Conservation (phyloP, 2,113 vertebrate species). For the Tretioscincus oriximinensis region DNA sequence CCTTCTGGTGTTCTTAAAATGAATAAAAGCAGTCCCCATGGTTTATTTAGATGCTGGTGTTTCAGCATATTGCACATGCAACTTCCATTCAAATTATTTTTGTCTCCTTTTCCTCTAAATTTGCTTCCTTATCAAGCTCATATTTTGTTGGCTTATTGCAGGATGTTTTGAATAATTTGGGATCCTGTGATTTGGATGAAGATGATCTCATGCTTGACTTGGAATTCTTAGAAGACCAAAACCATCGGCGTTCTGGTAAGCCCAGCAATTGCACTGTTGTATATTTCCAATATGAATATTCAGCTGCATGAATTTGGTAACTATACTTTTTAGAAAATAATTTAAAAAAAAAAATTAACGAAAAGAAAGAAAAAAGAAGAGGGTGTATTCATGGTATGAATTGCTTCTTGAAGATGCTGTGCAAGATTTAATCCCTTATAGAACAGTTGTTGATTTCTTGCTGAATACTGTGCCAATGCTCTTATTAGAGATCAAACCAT, state of each 20-base stretch:
- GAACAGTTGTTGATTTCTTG: constrained; percentile 10
- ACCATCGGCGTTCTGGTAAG: constrained; percentile 84
- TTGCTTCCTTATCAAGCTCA: constrained; percentile 7
- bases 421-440: neutral
- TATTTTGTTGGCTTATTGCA: constrained; percentile 22
- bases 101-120: neutral
- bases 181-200: constrained; percentile 96
- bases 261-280: neutral
- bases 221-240: constrained; percentile 92
- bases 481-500: neutral
- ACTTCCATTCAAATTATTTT: neutral
- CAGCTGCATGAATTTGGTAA: neutral
- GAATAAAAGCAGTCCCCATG: neutral
- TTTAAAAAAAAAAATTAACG: neutral
- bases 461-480: neutral
- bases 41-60: neutral
- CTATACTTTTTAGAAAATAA: constrained; percentile 19
- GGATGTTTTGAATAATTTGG: constrained; percentile 95
- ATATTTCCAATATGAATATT: neutral
- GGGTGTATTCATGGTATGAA: constrained; percentile 18
- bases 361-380: neutral
- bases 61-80: neutral
- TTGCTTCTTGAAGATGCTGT: neutral
- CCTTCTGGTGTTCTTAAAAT: neutral
- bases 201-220: constrained; percentile 97